These are phyloP conservation scores for Coremacera marginata DNA, from an alignment of 2,888 invertebrate genomes.

Conservation along the genomic window DNA sequence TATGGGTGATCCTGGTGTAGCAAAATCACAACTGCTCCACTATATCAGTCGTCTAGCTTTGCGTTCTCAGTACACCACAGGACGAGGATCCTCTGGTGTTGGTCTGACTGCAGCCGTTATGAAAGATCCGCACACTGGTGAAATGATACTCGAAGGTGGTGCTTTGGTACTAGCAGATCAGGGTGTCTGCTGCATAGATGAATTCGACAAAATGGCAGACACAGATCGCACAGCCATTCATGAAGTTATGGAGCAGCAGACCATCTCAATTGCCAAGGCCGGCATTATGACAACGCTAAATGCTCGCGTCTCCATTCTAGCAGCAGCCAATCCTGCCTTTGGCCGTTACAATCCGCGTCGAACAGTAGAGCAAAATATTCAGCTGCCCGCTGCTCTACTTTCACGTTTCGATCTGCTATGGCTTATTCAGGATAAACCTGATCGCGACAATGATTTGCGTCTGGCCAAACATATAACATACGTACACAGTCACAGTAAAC, in stretches of 20 bases:
- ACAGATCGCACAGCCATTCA: slow-evolving; percentile 94
- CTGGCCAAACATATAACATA: slow-evolving; percentile 98
- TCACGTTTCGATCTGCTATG: slow-evolving; percentile 97
- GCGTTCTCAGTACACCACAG: slow-evolving; percentile 95
- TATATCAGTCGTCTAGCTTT: slow-evolving; percentile 95
- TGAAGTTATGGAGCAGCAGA: slow-evolving; percentile 99
- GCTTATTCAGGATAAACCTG: slow-evolving; percentile 89
- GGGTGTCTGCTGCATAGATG: slow-evolving; percentile 99
- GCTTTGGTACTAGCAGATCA: slow-evolving; percentile 96
- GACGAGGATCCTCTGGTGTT: slow-evolving; percentile 97
- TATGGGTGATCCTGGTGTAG: slow-evolving; percentile 99
- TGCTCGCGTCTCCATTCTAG: slow-evolving; percentile 96
- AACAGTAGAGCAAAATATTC: slow-evolving; percentile 96
- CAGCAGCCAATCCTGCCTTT: slow-evolving; percentile 99
- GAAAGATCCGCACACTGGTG: slow-evolving; percentile 97
- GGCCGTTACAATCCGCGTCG: slow-evolving; percentile 97
- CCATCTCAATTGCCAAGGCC: slow-evolving; percentile 98
- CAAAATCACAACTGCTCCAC: slow-evolving; percentile 95
- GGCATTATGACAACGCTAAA: slow-evolving; percentile 99
- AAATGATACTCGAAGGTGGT: slow-evolving; percentile 97
- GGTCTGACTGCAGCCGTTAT: slow-evolving; percentile 98
- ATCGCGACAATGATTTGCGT: slow-evolving; percentile 80
- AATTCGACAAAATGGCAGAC: slow-evolving; percentile 99
- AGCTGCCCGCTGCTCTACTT: slow-evolving; percentile 95
- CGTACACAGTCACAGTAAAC: slow-evolving; percentile 91